Base-by-base conservation (phyloP, 2,888 invertebrate species). In the Hemistola chrysoprasaria region DNA sequence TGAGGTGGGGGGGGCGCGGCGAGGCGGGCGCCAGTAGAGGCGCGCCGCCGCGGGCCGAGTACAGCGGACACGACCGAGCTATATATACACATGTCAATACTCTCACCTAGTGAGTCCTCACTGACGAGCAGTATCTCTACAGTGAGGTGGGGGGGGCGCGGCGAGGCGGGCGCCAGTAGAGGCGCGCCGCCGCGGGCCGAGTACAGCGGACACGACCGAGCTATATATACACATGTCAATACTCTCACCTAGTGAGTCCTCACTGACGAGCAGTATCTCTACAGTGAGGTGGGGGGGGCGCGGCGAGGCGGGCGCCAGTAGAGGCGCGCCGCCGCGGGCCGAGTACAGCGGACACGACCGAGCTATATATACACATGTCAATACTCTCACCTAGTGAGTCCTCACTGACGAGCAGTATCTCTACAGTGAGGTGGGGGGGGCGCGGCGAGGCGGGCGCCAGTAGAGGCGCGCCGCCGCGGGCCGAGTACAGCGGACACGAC, bases 401-500 rank as follows among this genome's bases (percentile, higher is more conserved):
- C 34, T 78, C 75, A 6, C 53, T 40, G 1, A 71, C 70, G 3
- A 87, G 71, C 0, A 67, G 48, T 47, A 88, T 69, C 61, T 87
- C 84, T 0, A 88, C 78, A 7, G 61, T 50, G 38, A 85, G 61
- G 0, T 63, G 52, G 49, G 49, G 47, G 26, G 40, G 51, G 36
- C 22, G 52, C 25, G 56, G 71, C 29, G 90, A 8, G 51, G 26
- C 11, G 21, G 10, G 3, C 67, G 1, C 80, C 7, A 8, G 42
- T 20, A 21, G 45, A 37, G 39, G 54, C 44, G 16, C 55, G 9
- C 62, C 67, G 1, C 83, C 75, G 24, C 86, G 78, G 40, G 84
- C 79, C 11, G 56, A 55, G 88, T 92, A 97, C 34, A 93, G 80
- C 6, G 97, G 96, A 73, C 94, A 94, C 7, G 95, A 93, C 35